A percentile compares a stretch with the other conserved stretches of the same genome.
phyloP scores from a whole-genome alignment of 2,888 invertebrate genomes.

The Cryptocephalus moraei region DNA sequence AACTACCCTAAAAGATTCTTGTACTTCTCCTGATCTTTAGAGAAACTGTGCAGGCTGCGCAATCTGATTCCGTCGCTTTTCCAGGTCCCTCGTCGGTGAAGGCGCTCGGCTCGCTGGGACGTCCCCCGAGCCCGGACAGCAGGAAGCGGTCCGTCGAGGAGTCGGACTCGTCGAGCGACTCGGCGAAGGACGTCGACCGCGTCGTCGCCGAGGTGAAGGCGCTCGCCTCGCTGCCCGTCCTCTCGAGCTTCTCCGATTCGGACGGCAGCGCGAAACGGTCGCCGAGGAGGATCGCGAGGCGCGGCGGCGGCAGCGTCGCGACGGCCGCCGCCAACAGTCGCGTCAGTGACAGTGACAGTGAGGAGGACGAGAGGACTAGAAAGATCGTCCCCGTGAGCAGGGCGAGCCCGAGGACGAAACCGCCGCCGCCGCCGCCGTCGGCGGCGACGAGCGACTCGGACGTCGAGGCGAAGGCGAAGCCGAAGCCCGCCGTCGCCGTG shows the following conservation, averaged over 20 bases:
- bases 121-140: constrained; percentile 16
- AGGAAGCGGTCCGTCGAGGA: constrained; percentile 26
- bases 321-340: constrained; percentile 22
- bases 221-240: constrained; percentile 32
- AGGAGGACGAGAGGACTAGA: constrained; percentile 23
- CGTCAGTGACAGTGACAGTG: constrained; percentile 25
- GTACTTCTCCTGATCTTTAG: no score
- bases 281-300: constrained; percentile 13
- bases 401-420: constrained; percentile 33
- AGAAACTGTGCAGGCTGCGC: no score
- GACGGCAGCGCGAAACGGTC: constrained; percentile 19
- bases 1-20: no score
- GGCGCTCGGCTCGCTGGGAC: constrained; percentile 6
- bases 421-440: constrained; percentile 17
- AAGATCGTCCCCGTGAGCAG: constrained; percentile 28
- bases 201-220: constrained; percentile 43
- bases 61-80: background rate
- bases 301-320: constrained; percentile 11
- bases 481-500: constrained; percentile 9
- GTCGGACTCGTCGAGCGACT: constrained; percentile 40
- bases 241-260: constrained; percentile 50
- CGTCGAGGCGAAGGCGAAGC: constrained; percentile 4
- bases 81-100: constrained; percentile 12
- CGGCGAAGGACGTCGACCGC: constrained; percentile 40
- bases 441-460: constrained; percentile 33